Percentiles rank a stretch among this genome's conserved stretches.
Conservation (phyloP, 2,797 vertebrate species). For the Alca torda region DNA sequence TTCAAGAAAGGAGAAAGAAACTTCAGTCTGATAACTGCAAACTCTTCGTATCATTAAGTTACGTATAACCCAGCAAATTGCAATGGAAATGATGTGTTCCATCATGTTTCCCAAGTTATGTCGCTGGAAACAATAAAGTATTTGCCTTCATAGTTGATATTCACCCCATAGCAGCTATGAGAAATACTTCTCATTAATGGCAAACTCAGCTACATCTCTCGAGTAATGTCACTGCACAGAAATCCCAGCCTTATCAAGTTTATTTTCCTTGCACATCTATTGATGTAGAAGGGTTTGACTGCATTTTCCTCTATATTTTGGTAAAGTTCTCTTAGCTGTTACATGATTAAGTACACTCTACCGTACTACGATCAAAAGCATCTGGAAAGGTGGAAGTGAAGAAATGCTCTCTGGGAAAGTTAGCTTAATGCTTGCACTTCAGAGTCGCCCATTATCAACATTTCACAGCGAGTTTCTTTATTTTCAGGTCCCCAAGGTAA, state of each 20-base stretch:
- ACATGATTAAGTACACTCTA: constrained; percentile 45
- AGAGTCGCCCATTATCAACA: constrained; percentile 73
- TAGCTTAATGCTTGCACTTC: constrained; percentile 68
- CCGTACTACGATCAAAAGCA: constrained; percentile 70
- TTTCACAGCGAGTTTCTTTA: constrained; percentile 68
- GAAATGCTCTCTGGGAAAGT: constrained; percentile 70
- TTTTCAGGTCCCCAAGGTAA: constrained; percentile 72
- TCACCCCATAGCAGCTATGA: neutral
- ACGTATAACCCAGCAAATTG: constrained; percentile 15
- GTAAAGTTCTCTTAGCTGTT: constrained; percentile 35
- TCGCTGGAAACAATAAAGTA: neutral
- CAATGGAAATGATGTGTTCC: constrained; percentile 17
- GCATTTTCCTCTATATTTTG: constrained; percentile 17
- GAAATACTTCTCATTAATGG: neutral
- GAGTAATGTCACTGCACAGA: neutral
- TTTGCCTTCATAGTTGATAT: neutral
- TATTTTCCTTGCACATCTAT: constrained; percentile 16
- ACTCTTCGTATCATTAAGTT: neutral
- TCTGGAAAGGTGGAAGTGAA: constrained; percentile 71
- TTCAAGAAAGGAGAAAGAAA: neutral
- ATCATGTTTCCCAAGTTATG: constrained; percentile 13
- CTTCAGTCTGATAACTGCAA: neutral
- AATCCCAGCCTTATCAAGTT: neutral
- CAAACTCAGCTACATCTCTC: neutral
- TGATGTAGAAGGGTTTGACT: neutral